Conservation (phyloP, 2,888 invertebrate genomes). For the Halocaridina rubra region DNA sequence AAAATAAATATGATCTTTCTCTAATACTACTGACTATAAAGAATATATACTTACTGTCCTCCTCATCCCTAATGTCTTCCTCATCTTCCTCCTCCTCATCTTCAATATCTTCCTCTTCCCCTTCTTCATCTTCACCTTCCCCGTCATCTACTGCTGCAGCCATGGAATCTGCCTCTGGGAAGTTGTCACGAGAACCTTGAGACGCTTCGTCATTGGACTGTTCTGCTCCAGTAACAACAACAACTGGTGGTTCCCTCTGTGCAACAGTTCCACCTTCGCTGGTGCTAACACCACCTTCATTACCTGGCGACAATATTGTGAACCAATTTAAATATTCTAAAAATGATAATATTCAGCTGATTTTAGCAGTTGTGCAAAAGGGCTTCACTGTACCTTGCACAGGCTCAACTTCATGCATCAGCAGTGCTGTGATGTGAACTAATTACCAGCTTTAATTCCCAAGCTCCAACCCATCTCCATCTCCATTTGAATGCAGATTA, state of each 20-base stretch:
- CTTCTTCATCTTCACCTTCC: constrained; percentile 41
- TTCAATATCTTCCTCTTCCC: not conserved
- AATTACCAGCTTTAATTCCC: too few species aligned
- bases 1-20: too few species aligned
- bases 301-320: too few species aligned
- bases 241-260: not conserved
- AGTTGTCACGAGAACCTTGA: constrained; percentile 26
- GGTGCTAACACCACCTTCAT: constrained; percentile 58
- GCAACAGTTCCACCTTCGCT: constrained; percentile 41
- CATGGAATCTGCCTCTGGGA: constrained; percentile 55
- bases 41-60: not conserved
- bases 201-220: constrained; percentile 35
- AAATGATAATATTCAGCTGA: too few species aligned
- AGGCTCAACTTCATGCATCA: too few species aligned
- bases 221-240: constrained; percentile 18
- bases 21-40: too few species aligned
- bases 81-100: constrained; percentile 14
- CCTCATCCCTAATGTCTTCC: constrained; percentile 1
- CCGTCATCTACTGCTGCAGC: constrained; percentile 52
- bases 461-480: too few species aligned
- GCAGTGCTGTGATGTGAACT: too few species aligned
- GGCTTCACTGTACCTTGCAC: too few species aligned
- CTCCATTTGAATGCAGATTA: too few species aligned
- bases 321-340: too few species aligned
- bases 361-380: too few species aligned